Conservation (phyloP, 2,113 vertebrate species). For the Oncorhynchus nerka region DNA sequence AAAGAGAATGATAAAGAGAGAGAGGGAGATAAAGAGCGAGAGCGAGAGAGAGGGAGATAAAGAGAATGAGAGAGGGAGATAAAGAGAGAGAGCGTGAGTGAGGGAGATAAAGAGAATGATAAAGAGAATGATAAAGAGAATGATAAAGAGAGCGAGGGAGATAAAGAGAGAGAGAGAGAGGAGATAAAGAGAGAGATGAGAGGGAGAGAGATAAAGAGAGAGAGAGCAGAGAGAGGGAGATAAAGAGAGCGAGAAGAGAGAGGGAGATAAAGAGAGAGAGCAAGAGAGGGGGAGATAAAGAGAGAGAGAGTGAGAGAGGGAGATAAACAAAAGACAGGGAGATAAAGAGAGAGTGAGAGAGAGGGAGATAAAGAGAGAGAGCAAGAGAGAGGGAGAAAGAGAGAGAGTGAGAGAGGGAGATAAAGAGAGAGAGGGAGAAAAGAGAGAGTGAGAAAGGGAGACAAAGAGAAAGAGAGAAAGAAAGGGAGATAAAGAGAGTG, state of each 20-base stretch:
- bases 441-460: neutral
- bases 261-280: neutral
- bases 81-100: conserved; percentile 3
- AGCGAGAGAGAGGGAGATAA: neutral
- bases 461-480: too few relatives aligned
- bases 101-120: neutral
- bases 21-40: neutral
- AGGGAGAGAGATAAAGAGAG: too few relatives aligned
- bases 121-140: conserved; percentile 3
- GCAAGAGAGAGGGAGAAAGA: neutral
- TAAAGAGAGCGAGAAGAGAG: too few relatives aligned
- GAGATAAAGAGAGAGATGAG: neutral
- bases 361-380: too few relatives aligned
- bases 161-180: neutral
- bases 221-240: too few relatives aligned
- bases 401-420: conserved; percentile 15
- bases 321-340: neutral
- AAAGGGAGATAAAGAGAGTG: too few relatives aligned
- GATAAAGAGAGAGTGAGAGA: neutral
- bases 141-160: neutral
- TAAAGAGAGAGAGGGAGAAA: conserved; percentile 12
- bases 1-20: too few relatives aligned
- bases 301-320: neutral
- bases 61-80: neutral
- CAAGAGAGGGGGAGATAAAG: conserved; percentile 4